These are phyloP conservation scores for Diplazon laetatorius DNA, from an alignment of 2,888 invertebrate genomes.

Conservation along the genomic window DNA sequence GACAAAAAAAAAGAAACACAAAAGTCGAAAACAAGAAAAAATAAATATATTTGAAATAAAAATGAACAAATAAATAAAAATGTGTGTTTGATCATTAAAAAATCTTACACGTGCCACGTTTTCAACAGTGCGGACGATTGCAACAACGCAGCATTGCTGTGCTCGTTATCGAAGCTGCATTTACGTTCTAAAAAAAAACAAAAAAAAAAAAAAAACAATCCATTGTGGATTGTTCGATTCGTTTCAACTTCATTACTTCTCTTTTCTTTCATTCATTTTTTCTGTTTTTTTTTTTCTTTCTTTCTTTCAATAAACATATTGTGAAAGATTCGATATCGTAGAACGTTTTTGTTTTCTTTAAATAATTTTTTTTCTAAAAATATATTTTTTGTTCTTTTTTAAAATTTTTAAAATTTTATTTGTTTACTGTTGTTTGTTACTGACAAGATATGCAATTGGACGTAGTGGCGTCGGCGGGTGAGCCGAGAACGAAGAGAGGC, in stretches of 20 bases:
- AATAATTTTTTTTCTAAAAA: not conserved
- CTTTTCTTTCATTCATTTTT: not conserved
- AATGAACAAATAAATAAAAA: slow-evolving; percentile 15
- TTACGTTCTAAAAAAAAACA: not conserved
- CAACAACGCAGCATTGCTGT: slow-evolving; percentile 46
- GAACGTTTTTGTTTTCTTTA: no score
- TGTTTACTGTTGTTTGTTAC: slow-evolving; percentile 64
- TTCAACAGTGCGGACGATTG: slow-evolving; percentile 58
- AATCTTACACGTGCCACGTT: slow-evolving; percentile 57
- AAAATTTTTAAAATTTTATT: slow-evolving; percentile 22
- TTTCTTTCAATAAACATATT: no score
- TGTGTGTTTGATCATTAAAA: slow-evolving; percentile 12
- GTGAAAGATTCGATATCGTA: no score
- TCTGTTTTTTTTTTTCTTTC: no score
- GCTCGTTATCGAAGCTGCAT: slow-evolving; percentile 49
- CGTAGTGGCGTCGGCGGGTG: slow-evolving; percentile 76
- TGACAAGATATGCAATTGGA: slow-evolving; percentile 77
- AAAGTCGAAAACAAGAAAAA: slow-evolving; percentile 22
- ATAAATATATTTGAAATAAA: slow-evolving; percentile 3
- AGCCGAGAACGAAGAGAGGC: slow-evolving; percentile 79
- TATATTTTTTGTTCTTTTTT: slow-evolving; percentile 27
- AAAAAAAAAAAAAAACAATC: not conserved
- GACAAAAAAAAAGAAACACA: not conserved
- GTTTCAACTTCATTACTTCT: not conserved
- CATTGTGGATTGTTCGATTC: slow-evolving; percentile 14